Base-by-base conservation (phyloP, 2,888 invertebrate species). In the Drosophila villosipedis region DNA sequence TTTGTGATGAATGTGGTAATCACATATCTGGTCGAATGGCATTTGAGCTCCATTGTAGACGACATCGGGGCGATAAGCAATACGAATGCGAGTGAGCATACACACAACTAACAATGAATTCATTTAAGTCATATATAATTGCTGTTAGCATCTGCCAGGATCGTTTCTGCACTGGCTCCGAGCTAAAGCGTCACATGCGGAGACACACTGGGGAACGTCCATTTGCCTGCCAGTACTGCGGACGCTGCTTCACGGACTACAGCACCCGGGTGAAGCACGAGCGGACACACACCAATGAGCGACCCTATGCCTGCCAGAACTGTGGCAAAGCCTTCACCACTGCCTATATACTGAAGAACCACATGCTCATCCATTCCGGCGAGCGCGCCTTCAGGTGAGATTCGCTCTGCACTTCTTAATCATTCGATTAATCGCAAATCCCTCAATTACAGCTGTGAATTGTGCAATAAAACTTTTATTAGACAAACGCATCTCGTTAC, bases 281-380 rank as follows among this genome's bases (percentile, higher is more conserved):
- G 30, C 71, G 91, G 4, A 91, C 91, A 10, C 91, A 91, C 52
- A 91, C 91, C 25, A 92, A 91, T 59, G 91, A 91, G 43, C 81
- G 92, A 2, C 91, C 91, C 1, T 91, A 90, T 37, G 82, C 72
- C 1, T 91, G 91, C 35, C 60, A 64, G 22, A 81, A 75, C n/a
- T 91, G 91, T 57, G 90, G 90, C 10, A 92, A 92, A 62, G 84
- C 84, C 19, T 91, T 91, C 37, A 89, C 88, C 7, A 88, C 88
- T 7, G 78, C 83, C 37, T 87, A 87, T 33, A 88, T 87, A 57
- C 85, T 87, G 0, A 87, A 87, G 60, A 87, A 87, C 58, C 87
- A 87, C 58, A 82, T 87, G 81, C 76, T 91, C 4, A 84, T 81
- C 54, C 87, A 87, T 78, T 81, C 87, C 16, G 87, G 87, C 22